Evolutionary conservation across 2,797 vertebrate genomes (phyloP).

Genomic region (Pteropus rufus): DNA sequence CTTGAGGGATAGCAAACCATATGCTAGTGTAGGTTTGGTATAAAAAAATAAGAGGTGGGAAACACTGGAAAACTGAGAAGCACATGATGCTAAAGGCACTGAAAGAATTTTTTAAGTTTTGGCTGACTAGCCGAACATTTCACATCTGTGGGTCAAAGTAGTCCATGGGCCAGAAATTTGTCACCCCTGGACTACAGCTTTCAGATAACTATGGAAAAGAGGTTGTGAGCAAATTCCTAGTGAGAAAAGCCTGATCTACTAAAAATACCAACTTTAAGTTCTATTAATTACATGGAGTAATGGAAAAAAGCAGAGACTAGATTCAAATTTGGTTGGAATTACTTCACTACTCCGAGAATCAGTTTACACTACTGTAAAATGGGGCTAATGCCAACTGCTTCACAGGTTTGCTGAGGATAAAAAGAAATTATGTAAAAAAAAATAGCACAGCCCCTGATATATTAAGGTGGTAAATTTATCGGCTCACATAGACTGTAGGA

Average conservation of each 20-base stretch:
- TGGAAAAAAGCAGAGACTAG: not conserved
- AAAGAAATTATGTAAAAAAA: not conserved
- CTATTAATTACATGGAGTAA: not conserved
- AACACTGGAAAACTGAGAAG: not conserved
- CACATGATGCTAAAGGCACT: not conserved
- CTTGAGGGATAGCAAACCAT: not conserved
- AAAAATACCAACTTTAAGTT: not conserved
- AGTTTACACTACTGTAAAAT: not conserved
- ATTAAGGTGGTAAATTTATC: not conserved
- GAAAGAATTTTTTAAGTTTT: not conserved
- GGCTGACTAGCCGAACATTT: not conserved
- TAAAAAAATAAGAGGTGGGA: not conserved
- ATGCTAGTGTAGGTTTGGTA: not conserved
- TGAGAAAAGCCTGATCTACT: not conserved
- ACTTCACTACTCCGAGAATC: not conserved
- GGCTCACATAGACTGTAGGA: not conserved
- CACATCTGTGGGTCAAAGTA: not conserved
- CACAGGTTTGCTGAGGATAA: not conserved
- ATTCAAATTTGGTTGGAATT: not conserved
- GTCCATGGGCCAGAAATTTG: not conserved
- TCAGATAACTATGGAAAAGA: not conserved
- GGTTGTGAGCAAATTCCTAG: not conserved
- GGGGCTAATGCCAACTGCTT: not conserved
- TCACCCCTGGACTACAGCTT: not conserved
- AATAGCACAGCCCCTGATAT: not conserved